Conservation (phyloP, 23 tunicate species). For the Trididemnum clinides region DNA sequence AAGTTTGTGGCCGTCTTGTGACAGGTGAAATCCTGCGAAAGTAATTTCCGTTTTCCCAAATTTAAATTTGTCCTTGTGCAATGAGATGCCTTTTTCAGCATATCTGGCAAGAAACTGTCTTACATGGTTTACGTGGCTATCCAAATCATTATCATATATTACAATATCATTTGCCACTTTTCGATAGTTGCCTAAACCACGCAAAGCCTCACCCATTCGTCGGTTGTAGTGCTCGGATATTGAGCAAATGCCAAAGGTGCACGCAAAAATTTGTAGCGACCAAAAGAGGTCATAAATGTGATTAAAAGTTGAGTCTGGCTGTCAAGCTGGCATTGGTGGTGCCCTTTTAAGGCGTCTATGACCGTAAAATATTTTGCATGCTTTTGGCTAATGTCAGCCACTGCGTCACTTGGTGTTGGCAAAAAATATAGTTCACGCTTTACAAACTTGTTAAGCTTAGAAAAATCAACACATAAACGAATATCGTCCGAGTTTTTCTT, state of each 20-base stretch:
- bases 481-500: constrained; percentile 14
- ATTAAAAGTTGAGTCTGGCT: neutral
- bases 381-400: neutral
- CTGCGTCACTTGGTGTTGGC: neutral
- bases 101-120: neutral
- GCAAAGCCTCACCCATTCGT: no score
- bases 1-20: neutral
- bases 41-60: neutral
- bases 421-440: neutral
- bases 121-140: neutral
- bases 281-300: neutral
- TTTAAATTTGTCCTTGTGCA: constrained; percentile 2
- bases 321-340: neutral
- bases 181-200: no score
- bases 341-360: neutral
- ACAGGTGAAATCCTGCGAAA: constrained; percentile 4
- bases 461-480: neutral
- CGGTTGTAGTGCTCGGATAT: constrained; percentile 12
- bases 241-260: constrained; percentile 12
- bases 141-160: no score
- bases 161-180: no score
- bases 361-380: neutral
- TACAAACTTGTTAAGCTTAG: neutral
- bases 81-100: neutral
- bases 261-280: neutral